Evolutionary conservation across 2,888 invertebrate species (phyloP).

Genomic region (Conus canariensis): DNA sequence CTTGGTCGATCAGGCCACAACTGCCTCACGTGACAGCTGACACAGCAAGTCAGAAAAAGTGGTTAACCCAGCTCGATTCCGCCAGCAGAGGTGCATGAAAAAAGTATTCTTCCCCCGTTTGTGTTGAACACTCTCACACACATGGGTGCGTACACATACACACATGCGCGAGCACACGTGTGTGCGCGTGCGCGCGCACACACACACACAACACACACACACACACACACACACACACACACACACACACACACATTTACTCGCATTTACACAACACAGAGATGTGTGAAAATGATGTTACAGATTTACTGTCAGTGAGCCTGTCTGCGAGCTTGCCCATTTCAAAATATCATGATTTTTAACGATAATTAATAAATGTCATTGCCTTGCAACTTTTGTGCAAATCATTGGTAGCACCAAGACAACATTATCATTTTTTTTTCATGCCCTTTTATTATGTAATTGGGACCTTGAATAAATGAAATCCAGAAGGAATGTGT

Average conservation of each 20-base stretch:
- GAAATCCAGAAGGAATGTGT: too few species aligned
- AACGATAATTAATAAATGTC: too few species aligned
- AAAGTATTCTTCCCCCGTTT: too few species aligned
- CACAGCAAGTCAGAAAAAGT: not conserved
- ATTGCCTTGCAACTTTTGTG: too few species aligned
- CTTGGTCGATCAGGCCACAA: too few species aligned
- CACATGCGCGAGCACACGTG: not conserved
- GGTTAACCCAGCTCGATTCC: not conserved
- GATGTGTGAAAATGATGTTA: not conserved
- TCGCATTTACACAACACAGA: not conserved
- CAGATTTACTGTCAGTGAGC: not conserved
- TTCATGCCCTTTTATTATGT: too few species aligned
- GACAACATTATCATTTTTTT: too few species aligned
- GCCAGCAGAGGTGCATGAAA: not conserved
- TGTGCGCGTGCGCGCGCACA: not conserved
- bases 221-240: conserved; percentile 10
- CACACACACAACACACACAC: not conserved
- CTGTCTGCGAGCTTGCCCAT: too few species aligned
- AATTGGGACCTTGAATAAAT: too few species aligned
- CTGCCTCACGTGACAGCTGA: not conserved
- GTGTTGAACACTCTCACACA: too few species aligned
- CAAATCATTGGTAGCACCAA: too few species aligned
- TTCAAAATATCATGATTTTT: too few species aligned
- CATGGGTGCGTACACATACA: not conserved
- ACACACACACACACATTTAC: not conserved